Conservation (phyloP, 2,113 vertebrate genomes). For the Psephotus haematonotus region DNA sequence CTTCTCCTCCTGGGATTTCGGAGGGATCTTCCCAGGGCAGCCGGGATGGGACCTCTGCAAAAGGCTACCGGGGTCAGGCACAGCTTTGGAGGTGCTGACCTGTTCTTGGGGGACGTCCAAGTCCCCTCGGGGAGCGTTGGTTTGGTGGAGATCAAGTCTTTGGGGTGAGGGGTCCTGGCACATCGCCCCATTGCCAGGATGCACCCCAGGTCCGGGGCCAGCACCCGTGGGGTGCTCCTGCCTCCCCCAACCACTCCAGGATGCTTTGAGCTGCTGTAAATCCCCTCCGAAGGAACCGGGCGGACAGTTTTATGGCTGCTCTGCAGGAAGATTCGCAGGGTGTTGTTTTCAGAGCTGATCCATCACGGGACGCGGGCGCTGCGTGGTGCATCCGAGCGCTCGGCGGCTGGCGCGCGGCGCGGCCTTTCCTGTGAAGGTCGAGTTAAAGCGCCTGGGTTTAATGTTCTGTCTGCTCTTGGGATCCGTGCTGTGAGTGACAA, state of each 20-base stretch:
- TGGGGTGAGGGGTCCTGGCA: background rate
- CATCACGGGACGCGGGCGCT: background rate
- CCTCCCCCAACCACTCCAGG: background rate
- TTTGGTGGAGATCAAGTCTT: background rate
- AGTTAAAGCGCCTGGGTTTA: background rate
- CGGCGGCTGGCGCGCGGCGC: background rate
- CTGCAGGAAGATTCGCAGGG: slow-evolving; percentile 24
- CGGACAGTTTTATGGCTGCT: slow-evolving; percentile 44
- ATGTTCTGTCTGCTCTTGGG: background rate
- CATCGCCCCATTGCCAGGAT: background rate
- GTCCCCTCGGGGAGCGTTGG: rapidly evolving
- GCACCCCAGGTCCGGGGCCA: background rate
- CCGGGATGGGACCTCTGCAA: rapidly evolving
- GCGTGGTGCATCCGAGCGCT: background rate
- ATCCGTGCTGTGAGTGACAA: background rate
- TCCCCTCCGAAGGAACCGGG: background rate
- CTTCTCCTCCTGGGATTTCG: background rate
- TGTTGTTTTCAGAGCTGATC: slow-evolving; percentile 27
- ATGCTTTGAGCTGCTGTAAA: slow-evolving; percentile 15
- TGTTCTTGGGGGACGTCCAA: background rate
- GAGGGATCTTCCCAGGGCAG: background rate
- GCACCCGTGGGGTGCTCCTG: rapidly evolving
- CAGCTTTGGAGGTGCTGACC: background rate
- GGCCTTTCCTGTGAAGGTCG: background rate
- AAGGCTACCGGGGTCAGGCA: background rate